Percentiles rank a stretch among this genome's conserved stretches.
Conservation (phyloP, 2,113 vertebrate genomes). For the Geococcyx californianus region DNA sequence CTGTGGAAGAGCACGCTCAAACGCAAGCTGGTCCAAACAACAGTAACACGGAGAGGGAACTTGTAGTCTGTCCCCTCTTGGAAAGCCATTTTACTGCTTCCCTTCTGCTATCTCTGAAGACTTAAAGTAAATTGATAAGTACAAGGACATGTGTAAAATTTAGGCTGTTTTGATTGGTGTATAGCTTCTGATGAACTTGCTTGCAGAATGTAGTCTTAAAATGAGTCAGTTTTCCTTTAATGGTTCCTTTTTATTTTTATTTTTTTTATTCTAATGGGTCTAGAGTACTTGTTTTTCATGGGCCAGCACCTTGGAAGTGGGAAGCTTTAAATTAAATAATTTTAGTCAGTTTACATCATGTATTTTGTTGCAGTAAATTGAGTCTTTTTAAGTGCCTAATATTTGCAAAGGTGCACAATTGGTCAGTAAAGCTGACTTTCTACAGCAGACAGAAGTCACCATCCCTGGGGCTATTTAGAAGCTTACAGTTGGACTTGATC, state of each 20-base stretch:
- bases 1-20: background rate
- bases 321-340: background rate
- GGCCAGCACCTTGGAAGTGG: background rate
- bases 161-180: background rate
- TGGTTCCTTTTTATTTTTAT: background rate
- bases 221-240: background rate
- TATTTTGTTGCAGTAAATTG: background rate
- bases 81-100: background rate
- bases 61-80: background rate
- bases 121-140: background rate
- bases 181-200: background rate
- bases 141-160: background rate
- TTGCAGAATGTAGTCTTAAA: background rate
- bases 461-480: too few relatives aligned
- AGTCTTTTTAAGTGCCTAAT: background rate
- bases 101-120: background rate
- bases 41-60: background rate
- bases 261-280: background rate
- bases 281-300: background rate
- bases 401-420: background rate
- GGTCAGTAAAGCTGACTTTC: background rate
- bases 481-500: too few relatives aligned
- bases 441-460: background rate
- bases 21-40: background rate
- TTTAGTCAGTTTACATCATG: background rate